Evolutionary conservation across 1,140 invertebrate species (phyloP), one percentile per base, ranked within the genome.

Genomic region (Drosophila sechellia): DNA sequence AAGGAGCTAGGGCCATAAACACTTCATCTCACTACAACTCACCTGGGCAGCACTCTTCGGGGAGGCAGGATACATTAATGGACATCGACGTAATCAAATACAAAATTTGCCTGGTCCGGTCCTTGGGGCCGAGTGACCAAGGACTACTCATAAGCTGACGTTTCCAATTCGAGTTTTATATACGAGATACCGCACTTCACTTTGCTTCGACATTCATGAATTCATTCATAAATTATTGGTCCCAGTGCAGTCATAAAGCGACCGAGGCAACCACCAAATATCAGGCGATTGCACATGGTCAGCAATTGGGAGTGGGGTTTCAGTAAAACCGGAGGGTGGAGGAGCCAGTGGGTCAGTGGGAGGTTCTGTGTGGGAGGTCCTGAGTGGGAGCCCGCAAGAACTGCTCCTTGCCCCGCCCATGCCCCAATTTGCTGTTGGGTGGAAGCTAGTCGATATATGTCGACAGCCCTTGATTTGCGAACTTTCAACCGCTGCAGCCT

Each of bases 161-260:
- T 37, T 81, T 69, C 81, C 31, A 31, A 69, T 87, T 79, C 52
- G 49, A 75, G 57, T 64, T 75, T 81, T 63, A 77, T 56, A 49
- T 71, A 57, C 49, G 63, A 69, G 61, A 37, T 39, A 31, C 42
- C 46, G 43, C 61, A 43, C 63, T 66, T 64, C 31, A 31, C 68
- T 71, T 71, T 71, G 58, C 66, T 89, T 80, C 77, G 77, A 77
- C 80, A 89, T 89, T 89, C 84, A 84, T 89, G 84, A 31, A 80
- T 84, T 89, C 84, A 89, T 89, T 89, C 84, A 89, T 89, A 89
- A 89, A 84, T 89, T 89, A 89, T 89, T 70, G 85, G 66, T 89
- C 84, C 84, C 84, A 71, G 58, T 65, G 31, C 31, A 31, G 31
- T 31, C 31, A 31, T 31, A 31, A 31, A 31, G 31, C 60, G 77